Conservation (phyloP, 2,797 vertebrate species). For the Pterois miles region DNA sequence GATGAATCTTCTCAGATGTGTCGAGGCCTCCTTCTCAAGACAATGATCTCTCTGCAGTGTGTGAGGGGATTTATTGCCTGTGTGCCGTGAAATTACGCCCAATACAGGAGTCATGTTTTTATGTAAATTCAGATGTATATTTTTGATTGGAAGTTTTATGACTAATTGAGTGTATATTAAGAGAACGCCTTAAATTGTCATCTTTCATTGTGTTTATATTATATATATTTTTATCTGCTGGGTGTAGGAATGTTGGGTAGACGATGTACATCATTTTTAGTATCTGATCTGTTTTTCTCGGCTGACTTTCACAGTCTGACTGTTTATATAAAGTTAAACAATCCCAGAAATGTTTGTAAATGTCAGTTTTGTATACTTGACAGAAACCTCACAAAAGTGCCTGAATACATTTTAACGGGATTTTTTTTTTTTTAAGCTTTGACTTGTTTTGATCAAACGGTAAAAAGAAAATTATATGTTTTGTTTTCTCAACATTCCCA, state of each 20-base stretch:
- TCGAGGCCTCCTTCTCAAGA: not conserved
- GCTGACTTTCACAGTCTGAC: not conserved
- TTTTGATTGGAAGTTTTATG: conserved; percentile 41
- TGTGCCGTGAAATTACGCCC: not conserved
- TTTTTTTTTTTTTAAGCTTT: not conserved
- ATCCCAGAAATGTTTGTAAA: not conserved
- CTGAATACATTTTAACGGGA: not conserved
- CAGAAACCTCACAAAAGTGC: conserved; percentile 10
- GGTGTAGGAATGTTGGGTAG: not conserved
- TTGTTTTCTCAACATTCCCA: conserved; percentile 29
- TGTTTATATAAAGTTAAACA: not conserved
- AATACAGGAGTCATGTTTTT: conserved; percentile 3
- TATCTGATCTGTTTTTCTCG: not conserved
- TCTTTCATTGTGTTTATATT: not conserved
- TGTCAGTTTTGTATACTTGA: conserved; percentile 13
- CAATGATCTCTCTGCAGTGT: not conserved
- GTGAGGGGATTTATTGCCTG: not conserved
- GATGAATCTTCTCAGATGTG: not conserved
- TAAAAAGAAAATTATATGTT: not conserved
- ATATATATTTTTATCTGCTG: conserved; percentile 4
- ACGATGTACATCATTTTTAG: not conserved
- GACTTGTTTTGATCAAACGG: not conserved
- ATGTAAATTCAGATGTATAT: conserved; percentile 44
- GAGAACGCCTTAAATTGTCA: conserved; percentile 8
- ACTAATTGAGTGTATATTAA: conserved; percentile 16